Evolutionary conservation across 1,140 invertebrate species (phyloP).

Genomic region (Dreissena polymorpha): DNA sequence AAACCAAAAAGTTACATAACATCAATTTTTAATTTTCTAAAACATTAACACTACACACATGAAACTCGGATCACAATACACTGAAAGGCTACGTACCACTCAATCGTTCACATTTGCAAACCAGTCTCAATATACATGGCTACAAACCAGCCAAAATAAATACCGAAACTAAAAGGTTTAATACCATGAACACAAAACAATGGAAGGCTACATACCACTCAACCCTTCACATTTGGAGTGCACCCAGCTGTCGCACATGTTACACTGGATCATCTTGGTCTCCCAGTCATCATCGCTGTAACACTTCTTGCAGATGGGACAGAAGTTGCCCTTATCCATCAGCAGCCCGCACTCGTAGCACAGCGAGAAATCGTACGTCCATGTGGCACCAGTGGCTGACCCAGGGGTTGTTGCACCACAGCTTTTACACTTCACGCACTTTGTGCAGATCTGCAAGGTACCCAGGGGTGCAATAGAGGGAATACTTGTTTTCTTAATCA

Average conservation of each 20-base stretch:
- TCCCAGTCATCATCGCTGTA: constrained; percentile 96
- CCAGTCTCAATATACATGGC: no score
- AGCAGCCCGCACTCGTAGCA: constrained; percentile 94
- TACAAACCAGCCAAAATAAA: no score
- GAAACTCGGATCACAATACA: no score
- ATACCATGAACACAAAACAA: no score
- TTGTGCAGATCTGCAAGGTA: constrained; percentile 88
- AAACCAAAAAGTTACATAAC: no score
- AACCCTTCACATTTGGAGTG: constrained; percentile 95
- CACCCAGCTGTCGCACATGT: constrained; percentile 93
- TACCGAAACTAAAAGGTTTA: no score
- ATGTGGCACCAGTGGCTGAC: constrained; percentile 88
- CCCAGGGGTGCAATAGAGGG: no score
- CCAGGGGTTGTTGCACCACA: constrained; percentile 85
- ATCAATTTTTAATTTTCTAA: no score
- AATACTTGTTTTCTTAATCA: no score
- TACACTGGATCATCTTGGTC: constrained; percentile 98
- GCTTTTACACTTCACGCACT: constrained; percentile 94
- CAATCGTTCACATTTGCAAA: constrained; percentile 94
- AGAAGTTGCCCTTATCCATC: constrained; percentile 93
- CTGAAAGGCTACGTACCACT: constrained; percentile 78
- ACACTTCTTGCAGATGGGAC: constrained; percentile 94
- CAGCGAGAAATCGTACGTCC: constrained; percentile 92
- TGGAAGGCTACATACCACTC: constrained; percentile 79
- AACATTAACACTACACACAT: no score